Conservation (phyloP, 2,888 invertebrate species). For the Pammene aurita region DNA sequence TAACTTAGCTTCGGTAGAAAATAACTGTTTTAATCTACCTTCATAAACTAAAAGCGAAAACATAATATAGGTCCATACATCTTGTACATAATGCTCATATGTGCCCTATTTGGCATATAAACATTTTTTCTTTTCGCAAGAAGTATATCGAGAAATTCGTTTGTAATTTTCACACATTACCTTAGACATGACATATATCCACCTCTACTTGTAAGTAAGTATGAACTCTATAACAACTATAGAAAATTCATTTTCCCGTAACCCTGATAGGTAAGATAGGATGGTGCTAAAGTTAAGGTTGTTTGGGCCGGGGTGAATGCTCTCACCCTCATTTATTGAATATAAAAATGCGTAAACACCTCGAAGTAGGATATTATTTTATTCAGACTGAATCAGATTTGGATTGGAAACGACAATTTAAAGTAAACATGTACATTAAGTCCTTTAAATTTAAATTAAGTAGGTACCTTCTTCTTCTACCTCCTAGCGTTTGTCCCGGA, state of each 20-base stretch:
- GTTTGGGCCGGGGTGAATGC: constrained; percentile 9
- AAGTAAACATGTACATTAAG: too few relatives aligned
- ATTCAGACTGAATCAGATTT: not conserved
- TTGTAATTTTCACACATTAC: not conserved
- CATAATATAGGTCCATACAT: too few relatives aligned
- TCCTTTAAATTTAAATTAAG: too few relatives aligned
- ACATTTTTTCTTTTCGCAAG: not conserved
- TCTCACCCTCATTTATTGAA: constrained; percentile 20
- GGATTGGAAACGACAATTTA: not conserved
- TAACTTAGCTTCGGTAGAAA: too few relatives aligned
- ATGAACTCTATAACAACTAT: not conserved
- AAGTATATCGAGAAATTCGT: not conserved
- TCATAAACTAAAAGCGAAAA: too few relatives aligned
- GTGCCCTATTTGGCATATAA: constrained; percentile 19
- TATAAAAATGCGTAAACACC: constrained; percentile 19
- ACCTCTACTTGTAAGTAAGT: not conserved
- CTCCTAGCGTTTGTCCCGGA: too few relatives aligned
- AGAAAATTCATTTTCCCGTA: not conserved
- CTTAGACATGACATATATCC: not conserved
- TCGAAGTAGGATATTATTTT: constrained; percentile 11
- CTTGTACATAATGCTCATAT: not conserved
- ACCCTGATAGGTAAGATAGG: not conserved
- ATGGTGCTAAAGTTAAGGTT: not conserved
- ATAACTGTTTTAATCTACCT: too few relatives aligned
- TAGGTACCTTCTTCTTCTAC: too few relatives aligned